A percentile compares a stretch with the other conserved stretches of the same genome.
phyloP scores from a whole-genome alignment of 2,113 vertebrate genomes.

The Chloropsis cyanopogon region DNA sequence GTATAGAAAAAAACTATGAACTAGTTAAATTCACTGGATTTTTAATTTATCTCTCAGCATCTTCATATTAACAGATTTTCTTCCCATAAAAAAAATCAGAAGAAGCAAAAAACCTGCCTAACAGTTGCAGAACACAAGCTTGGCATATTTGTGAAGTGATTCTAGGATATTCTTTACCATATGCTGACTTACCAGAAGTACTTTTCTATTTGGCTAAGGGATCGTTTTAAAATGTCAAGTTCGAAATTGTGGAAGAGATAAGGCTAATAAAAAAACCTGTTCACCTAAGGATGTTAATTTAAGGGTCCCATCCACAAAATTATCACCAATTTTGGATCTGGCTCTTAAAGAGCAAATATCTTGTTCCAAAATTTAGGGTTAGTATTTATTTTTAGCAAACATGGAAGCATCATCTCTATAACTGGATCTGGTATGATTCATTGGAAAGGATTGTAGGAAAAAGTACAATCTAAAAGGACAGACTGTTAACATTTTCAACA shows the following conservation, averaged over 20 bases:
- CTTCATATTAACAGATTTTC: constrained; percentile 48
- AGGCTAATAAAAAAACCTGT: constrained; percentile 17
- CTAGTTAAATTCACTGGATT: neutral
- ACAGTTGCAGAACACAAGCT: constrained; percentile 56
- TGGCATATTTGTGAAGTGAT: constrained; percentile 64
- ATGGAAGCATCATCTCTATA: constrained; percentile 39
- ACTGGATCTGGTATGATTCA: constrained; percentile 44
- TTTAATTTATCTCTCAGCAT: neutral
- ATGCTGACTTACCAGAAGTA: constrained; percentile 57
- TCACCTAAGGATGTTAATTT: constrained; percentile 21
- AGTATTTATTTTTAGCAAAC: constrained; percentile 55
- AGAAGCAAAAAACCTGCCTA: constrained; percentile 43
- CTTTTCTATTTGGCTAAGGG: constrained; percentile 52
- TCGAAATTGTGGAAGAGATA: constrained; percentile 29
- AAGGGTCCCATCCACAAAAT: neutral
- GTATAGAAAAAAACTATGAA: neutral
- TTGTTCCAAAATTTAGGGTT: constrained; percentile 23
- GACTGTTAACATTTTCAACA: constrained; percentile 4
- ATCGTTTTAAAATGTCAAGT: constrained; percentile 65
- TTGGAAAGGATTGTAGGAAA: constrained; percentile 20
- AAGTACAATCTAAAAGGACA: constrained; percentile 46
- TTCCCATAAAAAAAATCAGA: constrained; percentile 19
- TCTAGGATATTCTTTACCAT: constrained; percentile 62
- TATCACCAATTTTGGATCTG: neutral
- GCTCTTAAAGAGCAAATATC: neutral